A percentile compares a stretch with the other conserved stretches of the same genome.
Evolutionary conservation across 92 coral and sea anemone genomes (phyloP).

Genomic region (Epizoanthus illoricatus): DNA sequence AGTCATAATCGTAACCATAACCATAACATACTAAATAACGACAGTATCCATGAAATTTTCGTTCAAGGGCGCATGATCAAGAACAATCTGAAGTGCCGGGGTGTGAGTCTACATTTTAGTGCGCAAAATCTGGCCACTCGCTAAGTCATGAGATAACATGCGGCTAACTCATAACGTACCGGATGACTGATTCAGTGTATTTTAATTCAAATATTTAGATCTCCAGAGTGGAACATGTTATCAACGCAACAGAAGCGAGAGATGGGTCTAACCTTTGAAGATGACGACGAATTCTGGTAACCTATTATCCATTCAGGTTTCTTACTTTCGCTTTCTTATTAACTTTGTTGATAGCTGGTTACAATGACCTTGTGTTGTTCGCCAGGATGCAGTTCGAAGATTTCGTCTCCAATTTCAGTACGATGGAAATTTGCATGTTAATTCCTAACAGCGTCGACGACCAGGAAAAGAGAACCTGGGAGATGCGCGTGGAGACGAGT

Average conservation of each 20-base stretch:
- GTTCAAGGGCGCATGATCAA: no score
- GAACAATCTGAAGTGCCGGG: no score
- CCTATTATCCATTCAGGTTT: no score
- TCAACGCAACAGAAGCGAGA: conserved; percentile 47
- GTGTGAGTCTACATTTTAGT: no score
- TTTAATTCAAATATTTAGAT: not conserved
- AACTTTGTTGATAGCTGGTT: not conserved
- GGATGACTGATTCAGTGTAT: no score
- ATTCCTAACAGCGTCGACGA: conserved; percentile 65
- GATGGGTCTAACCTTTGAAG: conserved; percentile 44
- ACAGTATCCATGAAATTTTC: no score
- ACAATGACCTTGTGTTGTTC: not conserved
- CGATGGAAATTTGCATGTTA: conserved; percentile 73
- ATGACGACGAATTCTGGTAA: conserved; percentile 53
- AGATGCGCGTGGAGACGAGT: conserved; percentile 36
- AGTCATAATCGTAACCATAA: no score
- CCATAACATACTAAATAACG: no score
- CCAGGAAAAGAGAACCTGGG: conserved; percentile 42
- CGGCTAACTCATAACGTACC: no score
- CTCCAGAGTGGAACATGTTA: conserved; percentile 43
- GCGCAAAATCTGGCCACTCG: no score
- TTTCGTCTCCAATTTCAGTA: conserved; percentile 61
- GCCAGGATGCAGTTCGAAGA: conserved; percentile 67
- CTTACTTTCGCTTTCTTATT: not conserved
- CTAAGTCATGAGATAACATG: no score